Evolutionary conservation across 1,140 invertebrate genomes (phyloP).

Genomic region (Akabosia matsudoensis): DNA sequence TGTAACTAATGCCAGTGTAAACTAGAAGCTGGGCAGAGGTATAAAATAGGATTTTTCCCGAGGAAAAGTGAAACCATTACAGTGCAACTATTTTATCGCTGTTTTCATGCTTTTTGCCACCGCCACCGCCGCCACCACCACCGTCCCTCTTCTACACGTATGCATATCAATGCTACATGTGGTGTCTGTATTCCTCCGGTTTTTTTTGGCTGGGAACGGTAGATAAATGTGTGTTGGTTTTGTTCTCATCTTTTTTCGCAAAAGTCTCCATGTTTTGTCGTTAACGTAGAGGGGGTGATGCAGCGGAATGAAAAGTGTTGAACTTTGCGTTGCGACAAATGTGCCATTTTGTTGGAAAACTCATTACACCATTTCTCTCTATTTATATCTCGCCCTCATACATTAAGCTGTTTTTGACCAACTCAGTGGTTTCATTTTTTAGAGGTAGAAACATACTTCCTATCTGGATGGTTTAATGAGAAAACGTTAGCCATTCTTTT

Average conservation of each 20-base stretch:
- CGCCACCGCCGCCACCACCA: not conserved
- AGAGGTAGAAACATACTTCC: too few species aligned
- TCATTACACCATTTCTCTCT: not conserved
- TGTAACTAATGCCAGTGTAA: not conserved
- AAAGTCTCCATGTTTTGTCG: not conserved
- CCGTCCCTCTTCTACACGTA: not conserved
- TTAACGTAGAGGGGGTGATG: not conserved
- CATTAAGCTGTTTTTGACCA: not conserved
- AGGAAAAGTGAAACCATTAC: conserved; percentile 12
- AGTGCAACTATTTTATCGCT: conserved; percentile 3
- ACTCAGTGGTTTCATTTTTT: too few species aligned
- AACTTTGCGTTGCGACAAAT: conserved; percentile 8
- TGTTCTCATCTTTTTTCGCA: not conserved
- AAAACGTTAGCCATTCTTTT: too few species aligned
- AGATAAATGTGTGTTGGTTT: not conserved
- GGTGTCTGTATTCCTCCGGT: too few species aligned
- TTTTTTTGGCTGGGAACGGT: too few species aligned
- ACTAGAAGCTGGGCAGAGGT: not conserved
- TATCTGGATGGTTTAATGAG: too few species aligned
- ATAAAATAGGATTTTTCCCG: not conserved
- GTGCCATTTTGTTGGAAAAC: conserved; percentile 14
- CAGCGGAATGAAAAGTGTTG: conserved; percentile 10
- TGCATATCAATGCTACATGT: not conserved
- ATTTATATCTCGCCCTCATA: too few species aligned
- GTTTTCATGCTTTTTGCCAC: not conserved